A percentile compares a stretch with the other conserved stretches of the same genome.
Conservation (phyloP, 2,113 vertebrate genomes). For the Suncus etruscus region DNA sequence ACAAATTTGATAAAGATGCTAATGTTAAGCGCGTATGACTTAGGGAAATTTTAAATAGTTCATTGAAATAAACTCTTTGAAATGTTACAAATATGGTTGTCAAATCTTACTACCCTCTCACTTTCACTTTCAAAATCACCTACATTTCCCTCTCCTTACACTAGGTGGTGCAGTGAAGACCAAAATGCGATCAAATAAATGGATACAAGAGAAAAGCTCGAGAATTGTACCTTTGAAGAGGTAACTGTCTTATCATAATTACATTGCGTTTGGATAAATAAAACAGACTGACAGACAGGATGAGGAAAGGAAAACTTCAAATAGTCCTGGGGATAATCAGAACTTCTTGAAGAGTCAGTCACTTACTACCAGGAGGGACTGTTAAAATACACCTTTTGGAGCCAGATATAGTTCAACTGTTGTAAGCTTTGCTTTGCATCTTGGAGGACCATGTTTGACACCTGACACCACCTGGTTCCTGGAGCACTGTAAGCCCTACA, state of each 20-base stretch:
- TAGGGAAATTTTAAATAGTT: background rate
- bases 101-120: background rate
- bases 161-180: slow-evolving; percentile 47
- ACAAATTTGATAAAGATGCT: too few species aligned
- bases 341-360: background rate
- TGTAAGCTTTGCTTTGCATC: too few species aligned
- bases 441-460: too few species aligned
- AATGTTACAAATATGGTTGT: background rate
- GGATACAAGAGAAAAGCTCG: background rate
- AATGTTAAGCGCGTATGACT: slow-evolving; percentile 52
- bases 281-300: background rate
- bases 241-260: slow-evolving; percentile 18
- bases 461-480: too few species aligned
- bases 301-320: slow-evolving; percentile 15
- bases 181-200: background rate
- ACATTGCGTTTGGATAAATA: background rate
- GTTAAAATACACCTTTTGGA: background rate
- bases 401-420: too few species aligned
- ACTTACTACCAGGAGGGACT: background rate
- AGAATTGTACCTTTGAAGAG: slow-evolving; percentile 19
- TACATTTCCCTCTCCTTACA: background rate
- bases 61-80: background rate
- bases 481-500: background rate
- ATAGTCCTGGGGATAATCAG: background rate
- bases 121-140: slow-evolving; percentile 18